These are phyloP conservation scores for Conomelus anceps DNA, from an alignment of 2,888 invertebrate genomes.

Conservation along the genomic window DNA sequence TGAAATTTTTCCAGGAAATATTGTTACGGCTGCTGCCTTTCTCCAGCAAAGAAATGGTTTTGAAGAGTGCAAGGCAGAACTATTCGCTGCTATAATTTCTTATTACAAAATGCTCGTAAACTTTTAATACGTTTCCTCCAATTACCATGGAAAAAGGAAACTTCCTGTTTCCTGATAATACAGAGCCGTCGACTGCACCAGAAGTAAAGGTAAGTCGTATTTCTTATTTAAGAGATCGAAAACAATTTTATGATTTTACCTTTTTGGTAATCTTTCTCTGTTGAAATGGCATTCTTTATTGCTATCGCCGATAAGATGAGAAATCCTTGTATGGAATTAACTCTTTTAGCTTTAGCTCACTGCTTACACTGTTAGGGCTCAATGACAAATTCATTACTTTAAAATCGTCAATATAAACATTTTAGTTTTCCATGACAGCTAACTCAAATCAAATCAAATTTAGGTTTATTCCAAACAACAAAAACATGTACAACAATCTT, in stretches of 20 bases:
- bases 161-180: not conserved
- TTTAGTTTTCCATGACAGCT: too few relatives aligned
- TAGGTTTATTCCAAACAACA: too few relatives aligned
- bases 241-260: not conserved
- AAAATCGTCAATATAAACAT: too few relatives aligned
- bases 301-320: not conserved
- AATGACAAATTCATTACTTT: too few relatives aligned
- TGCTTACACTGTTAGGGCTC: too few relatives aligned
- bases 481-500: too few relatives aligned
- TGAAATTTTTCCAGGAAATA: not conserved
- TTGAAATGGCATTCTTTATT: not conserved
- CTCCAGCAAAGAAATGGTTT: not conserved
- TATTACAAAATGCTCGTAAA: not conserved
- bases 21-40: not conserved
- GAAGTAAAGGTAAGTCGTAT: not conserved
- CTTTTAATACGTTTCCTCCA: not conserved
- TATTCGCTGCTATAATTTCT: not conserved
- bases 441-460: too few relatives aligned
- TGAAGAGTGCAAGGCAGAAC: too few relatives aligned
- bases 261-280: not conserved
- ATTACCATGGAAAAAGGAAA: not conserved
- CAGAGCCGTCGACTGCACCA: not conserved
- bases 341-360: too few relatives aligned
- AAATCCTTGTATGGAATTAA: not conserved
- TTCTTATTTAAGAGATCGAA: not conserved